A percentile compares a stretch with the other conserved stretches of the same genome.
These are phyloP conservation scores for Triplophysa siluroides DNA, from an alignment of 2,113 vertebrate species.

Conservation along the genomic window DNA sequence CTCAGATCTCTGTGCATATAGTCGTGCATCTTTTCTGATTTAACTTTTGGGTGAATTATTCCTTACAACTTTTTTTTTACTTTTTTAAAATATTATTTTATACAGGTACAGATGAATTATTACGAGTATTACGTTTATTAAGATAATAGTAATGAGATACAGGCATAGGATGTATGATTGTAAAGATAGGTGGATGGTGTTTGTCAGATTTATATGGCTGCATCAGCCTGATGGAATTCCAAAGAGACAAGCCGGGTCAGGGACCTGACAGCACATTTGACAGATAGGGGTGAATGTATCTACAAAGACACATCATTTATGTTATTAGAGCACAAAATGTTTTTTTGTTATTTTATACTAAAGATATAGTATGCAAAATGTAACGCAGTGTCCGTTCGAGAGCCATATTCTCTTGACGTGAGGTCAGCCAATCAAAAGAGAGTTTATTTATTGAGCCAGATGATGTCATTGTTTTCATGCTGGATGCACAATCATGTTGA, in stretches of 20 bases:
- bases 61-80: slow-evolving; percentile 25
- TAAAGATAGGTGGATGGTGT: slow-evolving; percentile 49
- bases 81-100: slow-evolving; percentile 52
- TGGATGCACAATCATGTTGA: slow-evolving; percentile 25
- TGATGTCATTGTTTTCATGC: slow-evolving; percentile 5
- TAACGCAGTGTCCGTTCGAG: slow-evolving; percentile 4
- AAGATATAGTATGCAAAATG: slow-evolving; percentile 27
- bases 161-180: slow-evolving; percentile 47
- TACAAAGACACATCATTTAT: not conserved
- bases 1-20: too few species aligned
- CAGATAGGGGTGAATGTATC: slow-evolving; percentile 50
- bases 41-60: slow-evolving; percentile 33
- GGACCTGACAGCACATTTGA: slow-evolving; percentile 58
- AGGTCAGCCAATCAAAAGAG: slow-evolving; percentile 40
- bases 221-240: slow-evolving; percentile 73
- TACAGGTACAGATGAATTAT: slow-evolving; percentile 52
- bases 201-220: slow-evolving; percentile 70
- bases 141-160: slow-evolving; percentile 40
- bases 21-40: not conserved
- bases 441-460: slow-evolving; percentile 16
- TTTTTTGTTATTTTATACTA: slow-evolving; percentile 5
- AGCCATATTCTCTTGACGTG: not conserved
- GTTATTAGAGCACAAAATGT: slow-evolving; percentile 55
- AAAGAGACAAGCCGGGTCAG: slow-evolving; percentile 61
- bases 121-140: slow-evolving; percentile 43